Conservation (phyloP, 2,113 vertebrate genomes). For the Centropus bengalensis region DNA sequence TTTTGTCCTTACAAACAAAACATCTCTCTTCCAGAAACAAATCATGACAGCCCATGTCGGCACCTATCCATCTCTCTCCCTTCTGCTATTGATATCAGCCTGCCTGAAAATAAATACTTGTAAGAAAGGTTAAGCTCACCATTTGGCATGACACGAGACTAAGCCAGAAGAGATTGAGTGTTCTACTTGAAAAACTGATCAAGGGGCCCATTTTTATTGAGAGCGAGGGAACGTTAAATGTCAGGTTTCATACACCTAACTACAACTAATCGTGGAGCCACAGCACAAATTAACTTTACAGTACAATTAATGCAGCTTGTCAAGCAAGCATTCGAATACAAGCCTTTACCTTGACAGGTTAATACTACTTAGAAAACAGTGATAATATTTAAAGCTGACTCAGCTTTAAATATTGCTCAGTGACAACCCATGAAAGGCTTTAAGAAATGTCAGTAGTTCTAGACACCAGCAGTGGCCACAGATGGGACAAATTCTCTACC, state of each 20-base stretch:
- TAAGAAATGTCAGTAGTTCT: background rate
- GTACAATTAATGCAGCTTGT: background rate
- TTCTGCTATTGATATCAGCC: background rate
- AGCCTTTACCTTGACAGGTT: background rate
- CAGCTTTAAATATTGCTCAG: background rate
- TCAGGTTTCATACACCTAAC: background rate
- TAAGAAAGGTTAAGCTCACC: background rate
- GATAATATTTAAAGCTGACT: background rate
- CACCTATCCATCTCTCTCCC: background rate
- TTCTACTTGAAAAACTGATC: constrained; percentile 25
- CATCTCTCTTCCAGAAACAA: constrained; percentile 5
- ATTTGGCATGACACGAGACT: background rate
- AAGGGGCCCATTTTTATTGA: background rate
- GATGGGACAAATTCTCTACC: background rate
- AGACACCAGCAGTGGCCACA: background rate
- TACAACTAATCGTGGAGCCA: background rate
- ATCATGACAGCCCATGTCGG: background rate
- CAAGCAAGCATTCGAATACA: background rate
- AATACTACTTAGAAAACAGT: background rate
- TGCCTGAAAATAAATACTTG: constrained; percentile 11
- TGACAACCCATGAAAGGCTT: background rate
- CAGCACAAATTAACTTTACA: background rate
- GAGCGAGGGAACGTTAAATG: background rate
- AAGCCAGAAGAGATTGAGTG: background rate
- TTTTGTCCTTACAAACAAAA: constrained; percentile 31